These are phyloP conservation scores for Ecliptopera silaceata DNA, from an alignment of 2,888 invertebrate species.

Conservation along the genomic window DNA sequence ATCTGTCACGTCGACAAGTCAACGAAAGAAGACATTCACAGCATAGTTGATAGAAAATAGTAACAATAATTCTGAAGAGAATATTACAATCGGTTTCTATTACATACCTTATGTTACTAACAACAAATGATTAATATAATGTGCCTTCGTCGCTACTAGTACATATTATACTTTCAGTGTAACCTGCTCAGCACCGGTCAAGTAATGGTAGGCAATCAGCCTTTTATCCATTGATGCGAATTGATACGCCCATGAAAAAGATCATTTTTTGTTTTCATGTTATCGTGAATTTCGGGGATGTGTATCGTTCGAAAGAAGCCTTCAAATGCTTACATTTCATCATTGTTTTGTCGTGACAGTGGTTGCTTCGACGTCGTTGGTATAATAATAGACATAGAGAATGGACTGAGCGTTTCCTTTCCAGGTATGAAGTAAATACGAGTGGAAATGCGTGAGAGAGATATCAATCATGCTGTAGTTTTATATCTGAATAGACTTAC, in stretches of 20 bases:
- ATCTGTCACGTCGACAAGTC: conserved; percentile 14
- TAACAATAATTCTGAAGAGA: not conserved
- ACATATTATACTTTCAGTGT: not conserved
- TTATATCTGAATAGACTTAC: too few relatives aligned
- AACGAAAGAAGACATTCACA: conserved; percentile 18
- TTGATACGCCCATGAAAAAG: conserved; percentile 2
- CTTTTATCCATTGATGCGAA: not conserved
- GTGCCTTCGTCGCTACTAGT: conserved; percentile 11
- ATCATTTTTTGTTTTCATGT: conserved; percentile 3
- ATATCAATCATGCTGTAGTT: too few relatives aligned
- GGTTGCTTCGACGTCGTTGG: too few relatives aligned
- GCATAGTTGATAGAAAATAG: not conserved
- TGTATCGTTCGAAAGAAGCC: too few relatives aligned
- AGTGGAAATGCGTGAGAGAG: too few relatives aligned
- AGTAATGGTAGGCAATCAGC: not conserved
- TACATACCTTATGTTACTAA: not conserved
- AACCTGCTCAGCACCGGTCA: conserved; percentile 12
- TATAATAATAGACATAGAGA: too few relatives aligned
- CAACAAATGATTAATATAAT: not conserved
- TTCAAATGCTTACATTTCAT: too few relatives aligned
- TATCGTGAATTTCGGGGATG: conserved; percentile 7
- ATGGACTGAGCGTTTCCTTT: too few relatives aligned
- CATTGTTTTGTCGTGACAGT: too few relatives aligned
- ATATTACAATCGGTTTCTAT: not conserved
- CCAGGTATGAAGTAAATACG: too few relatives aligned